Conservation (phyloP, 2,113 vertebrate species). For the Daboia siamensis region DNA sequence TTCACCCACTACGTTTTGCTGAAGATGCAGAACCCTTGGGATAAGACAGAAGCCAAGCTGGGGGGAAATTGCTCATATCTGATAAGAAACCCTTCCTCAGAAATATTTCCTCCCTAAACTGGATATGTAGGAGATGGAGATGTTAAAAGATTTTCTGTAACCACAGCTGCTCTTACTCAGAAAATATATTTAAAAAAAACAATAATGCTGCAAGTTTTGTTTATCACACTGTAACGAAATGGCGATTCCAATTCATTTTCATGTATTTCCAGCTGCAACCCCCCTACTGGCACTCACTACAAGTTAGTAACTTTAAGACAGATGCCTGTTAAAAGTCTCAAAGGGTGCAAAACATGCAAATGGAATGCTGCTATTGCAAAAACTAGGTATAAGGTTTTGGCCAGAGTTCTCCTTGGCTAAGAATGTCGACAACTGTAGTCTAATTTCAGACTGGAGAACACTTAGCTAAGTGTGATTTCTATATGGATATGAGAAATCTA, state of each 20-base stretch:
- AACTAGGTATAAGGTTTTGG: not conserved
- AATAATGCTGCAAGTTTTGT: not conserved
- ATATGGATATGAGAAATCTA: not conserved
- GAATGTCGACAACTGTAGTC: not conserved
- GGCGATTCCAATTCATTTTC: rapidly evolving
- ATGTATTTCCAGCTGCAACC: constrained; percentile 26
- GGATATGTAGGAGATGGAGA: not conserved
- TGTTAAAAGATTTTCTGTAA: not conserved
- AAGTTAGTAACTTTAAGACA: not conserved
- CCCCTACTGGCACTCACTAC: not conserved
- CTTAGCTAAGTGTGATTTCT: not conserved
- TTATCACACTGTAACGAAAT: not conserved
- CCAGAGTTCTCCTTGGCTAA: not conserved
- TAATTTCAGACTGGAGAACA: not conserved
- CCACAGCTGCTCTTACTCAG: constrained; percentile 18
- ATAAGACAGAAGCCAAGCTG: not conserved
- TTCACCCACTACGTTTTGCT: not conserved
- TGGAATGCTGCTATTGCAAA: not conserved
- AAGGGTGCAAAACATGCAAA: not conserved
- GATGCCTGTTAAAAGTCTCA: not conserved
- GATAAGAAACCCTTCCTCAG: constrained; percentile 17
- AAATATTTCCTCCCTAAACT: not conserved
- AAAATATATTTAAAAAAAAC: not conserved
- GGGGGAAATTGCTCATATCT: constrained; percentile 4
- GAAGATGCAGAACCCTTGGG: not conserved